These are phyloP conservation scores for Hypomecis atomaria DNA, from an alignment of 2,888 invertebrate species.

Conservation along the genomic window DNA sequence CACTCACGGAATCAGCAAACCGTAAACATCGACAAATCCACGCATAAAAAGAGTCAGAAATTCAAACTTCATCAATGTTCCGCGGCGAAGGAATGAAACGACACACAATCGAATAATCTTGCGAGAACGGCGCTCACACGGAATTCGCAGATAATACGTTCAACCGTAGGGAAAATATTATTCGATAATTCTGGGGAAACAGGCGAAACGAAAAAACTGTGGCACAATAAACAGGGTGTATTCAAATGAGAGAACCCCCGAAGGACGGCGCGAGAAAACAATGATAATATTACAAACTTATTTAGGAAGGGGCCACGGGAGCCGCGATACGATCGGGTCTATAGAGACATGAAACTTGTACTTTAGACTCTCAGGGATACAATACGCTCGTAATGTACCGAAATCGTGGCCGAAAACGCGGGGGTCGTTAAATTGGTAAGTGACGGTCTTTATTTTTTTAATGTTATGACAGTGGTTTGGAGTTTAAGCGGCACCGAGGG, in stretches of 20 bases:
- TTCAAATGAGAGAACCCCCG: constrained; percentile 74
- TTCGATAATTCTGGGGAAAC: constrained; percentile 72
- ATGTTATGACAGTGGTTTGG: constrained; percentile 2
- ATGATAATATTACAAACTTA: constrained; percentile 82
- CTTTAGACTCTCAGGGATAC: constrained; percentile 13
- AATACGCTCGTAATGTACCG: constrained; percentile 11
- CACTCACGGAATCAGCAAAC: constrained; percentile 29
- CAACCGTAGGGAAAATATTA: constrained; percentile 70
- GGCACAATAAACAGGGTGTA: constrained; percentile 78
- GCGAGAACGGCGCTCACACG: constrained; percentile 57
- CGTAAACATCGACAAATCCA: constrained; percentile 35
- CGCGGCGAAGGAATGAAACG: constrained; percentile 46
- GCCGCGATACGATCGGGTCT: constrained; percentile 30
- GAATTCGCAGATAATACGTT: constrained; percentile 69
- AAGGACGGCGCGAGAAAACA: constrained; percentile 67
- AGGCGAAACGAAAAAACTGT: constrained; percentile 58
- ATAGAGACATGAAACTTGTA: constrained; percentile 9
- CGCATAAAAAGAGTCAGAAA: constrained; percentile 40
- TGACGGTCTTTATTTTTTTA: constrained; percentile 6
- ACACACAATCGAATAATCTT: constrained; percentile 65
- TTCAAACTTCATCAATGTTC: constrained; percentile 49
- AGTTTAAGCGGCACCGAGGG: constrained; percentile 1
- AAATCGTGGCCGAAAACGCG: constrained; percentile 7
- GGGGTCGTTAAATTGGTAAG: constrained; percentile 1
- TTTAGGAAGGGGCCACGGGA: constrained; percentile 65